A percentile compares a stretch with the other conserved stretches of the same genome.
Evolutionary conservation across 2,888 invertebrate genomes (phyloP).

Genomic region (Rotaria magnacalcarata): DNA sequence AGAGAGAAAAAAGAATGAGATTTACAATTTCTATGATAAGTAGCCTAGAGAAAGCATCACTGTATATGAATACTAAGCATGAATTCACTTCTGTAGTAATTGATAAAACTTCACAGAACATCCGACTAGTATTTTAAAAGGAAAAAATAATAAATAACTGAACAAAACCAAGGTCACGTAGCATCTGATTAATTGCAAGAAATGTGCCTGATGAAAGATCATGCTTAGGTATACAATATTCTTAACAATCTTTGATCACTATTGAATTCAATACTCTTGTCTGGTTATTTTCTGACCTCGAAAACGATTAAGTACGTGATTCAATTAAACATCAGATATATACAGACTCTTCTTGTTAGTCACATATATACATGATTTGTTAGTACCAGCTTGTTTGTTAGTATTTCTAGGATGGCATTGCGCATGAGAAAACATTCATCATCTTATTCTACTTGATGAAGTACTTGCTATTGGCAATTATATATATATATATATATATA

Average conservation of each 20-base stretch:
- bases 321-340: neutral
- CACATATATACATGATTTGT: neutral
- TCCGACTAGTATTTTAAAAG: neutral
- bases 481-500: neutral
- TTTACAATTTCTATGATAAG: neutral
- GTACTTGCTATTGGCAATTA: neutral
- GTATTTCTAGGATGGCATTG: neutral
- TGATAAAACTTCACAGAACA: conserved; percentile 8
- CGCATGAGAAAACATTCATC: neutral
- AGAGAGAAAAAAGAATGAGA: neutral
- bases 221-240: neutral
- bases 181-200: neutral
- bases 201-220: neutral
- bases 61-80: neutral
- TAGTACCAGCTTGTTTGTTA: neutral
- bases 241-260: neutral
- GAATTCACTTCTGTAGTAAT: neutral
- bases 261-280: neutral
- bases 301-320: neutral
- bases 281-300: neutral
- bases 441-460: neutral
- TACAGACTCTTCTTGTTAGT: neutral
- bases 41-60: neutral
- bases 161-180: neutral
- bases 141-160: neutral